phyloP scores from a whole-genome alignment of 2,797 vertebrate genomes.

The Thunnus albacares region DNA sequence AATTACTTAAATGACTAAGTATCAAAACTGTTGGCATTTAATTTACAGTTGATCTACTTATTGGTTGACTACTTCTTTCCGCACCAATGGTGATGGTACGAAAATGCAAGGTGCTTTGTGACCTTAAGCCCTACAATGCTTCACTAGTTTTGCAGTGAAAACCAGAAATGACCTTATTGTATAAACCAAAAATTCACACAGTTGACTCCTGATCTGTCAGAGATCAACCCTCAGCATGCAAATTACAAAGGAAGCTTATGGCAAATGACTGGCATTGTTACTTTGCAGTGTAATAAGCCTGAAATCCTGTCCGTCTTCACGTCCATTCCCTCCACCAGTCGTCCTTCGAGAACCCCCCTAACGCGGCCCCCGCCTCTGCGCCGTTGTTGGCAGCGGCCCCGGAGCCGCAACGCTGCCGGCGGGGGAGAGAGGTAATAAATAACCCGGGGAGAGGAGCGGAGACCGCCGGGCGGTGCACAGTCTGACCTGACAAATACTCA shows the following conservation, averaged over 20 bases:
- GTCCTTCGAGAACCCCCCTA: conserved; percentile 86
- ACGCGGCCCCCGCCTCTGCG: conserved; percentile 86
- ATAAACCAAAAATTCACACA: neutral
- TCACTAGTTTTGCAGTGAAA: neutral
- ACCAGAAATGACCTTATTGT: neutral
- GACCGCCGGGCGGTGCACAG: conserved; percentile 93
- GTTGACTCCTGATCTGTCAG: neutral
- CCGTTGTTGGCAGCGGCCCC: conserved; percentile 92
- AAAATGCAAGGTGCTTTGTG: too few relatives aligned
- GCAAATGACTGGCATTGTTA: conserved; percentile 6
- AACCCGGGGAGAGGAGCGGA: conserved; percentile 95
- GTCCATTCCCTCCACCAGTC: conserved; percentile 65
- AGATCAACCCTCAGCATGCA: neutral
- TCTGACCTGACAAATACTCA: conserved; percentile 97
- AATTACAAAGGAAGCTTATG: conserved; percentile 18
- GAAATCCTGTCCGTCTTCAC: conserved; percentile 34
- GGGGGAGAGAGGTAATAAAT: conserved; percentile 98
- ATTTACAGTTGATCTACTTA: too few relatives aligned
- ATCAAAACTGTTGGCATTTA: too few relatives aligned
- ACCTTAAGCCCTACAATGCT: neutral
- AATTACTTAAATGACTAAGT: neutral
- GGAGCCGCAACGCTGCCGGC: conserved; percentile 94
- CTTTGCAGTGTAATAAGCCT: conserved; percentile 23
- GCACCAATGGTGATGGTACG: neutral
- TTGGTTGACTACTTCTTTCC: too few relatives aligned